Base-by-base conservation (phyloP, 2,888 invertebrate genomes). In the Oligia strigilis region DNA sequence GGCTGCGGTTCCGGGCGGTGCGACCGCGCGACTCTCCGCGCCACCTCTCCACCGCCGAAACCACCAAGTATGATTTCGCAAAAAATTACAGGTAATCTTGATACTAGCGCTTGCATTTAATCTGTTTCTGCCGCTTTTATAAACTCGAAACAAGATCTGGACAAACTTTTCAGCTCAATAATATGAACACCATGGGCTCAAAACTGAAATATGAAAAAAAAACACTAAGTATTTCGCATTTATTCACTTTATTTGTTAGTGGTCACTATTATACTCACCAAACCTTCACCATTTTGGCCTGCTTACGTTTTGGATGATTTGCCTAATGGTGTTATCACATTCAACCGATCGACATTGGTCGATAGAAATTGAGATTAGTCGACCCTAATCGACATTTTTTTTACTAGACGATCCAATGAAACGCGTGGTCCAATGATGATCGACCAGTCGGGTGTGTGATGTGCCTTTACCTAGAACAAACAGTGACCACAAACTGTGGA, bases 21-120 rank as follows among this genome's bases (percentile, higher is more conserved):
- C 81, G 85, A 43, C 89, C 86, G 23, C 89, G 93, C 0, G 92
- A 93, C 3, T 85, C 91, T 1, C 90, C 94, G 0, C 69, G 91
- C 4, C 93, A 95, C 70, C 91, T 97, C 19, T 92, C 96, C 0
- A 89, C 93, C 17, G 94, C 93, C 0, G 97, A 97, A 82, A 93
- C 93, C 11, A 96, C 97, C 14, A 96, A 95, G 90, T 97, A 97
- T 82, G 94, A 95, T 85, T 97, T 97, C 84, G 96, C 95, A 9
- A 97, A 96, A 84, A 95, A 93, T 80, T 97, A 95, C 92, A 96
- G 96, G 97, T 88, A 77, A 72, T 49, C 0, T 55, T 66, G 4
- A 75, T 29, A 29, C 14, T 17, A 36, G n/a, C 49, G 17, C 49
- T 75, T 49, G 19, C 40, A 19, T 76, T 13, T 17, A 29, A 72